A percentile compares a stretch with the other conserved stretches of the same genome.
Evolutionary conservation across 1,140 invertebrate species (phyloP).

Genomic region (Stenopsyche tienmushanensis): DNA sequence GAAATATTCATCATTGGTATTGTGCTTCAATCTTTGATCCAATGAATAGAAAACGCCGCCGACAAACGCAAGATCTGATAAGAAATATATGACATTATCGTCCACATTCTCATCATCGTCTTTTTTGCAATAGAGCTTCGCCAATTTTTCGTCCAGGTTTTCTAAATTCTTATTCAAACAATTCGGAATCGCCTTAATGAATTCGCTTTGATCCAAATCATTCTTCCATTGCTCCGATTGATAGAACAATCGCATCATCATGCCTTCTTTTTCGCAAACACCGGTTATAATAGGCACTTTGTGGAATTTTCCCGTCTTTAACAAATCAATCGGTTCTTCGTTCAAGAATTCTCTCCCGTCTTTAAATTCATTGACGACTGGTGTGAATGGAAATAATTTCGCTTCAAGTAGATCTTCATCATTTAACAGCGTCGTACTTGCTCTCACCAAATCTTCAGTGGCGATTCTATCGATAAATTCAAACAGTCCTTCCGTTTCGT

Average conservation of each 20-base stretch:
- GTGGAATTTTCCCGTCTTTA: conserved; percentile 46
- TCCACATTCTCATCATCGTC: conserved; percentile 40
- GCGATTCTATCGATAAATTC: conserved; percentile 45
- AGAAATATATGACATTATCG: conserved; percentile 47
- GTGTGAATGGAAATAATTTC: conserved; percentile 51
- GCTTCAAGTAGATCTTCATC: conserved; percentile 42
- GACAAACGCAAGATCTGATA: conserved; percentile 50
- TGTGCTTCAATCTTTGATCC: conserved; percentile 29
- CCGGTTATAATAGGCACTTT: conserved; percentile 52
- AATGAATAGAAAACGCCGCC: conserved; percentile 47
- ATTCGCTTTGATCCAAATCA: conserved; percentile 44
- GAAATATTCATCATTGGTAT: conserved; percentile 47
- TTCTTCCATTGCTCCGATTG: conserved; percentile 30
- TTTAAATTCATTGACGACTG: conserved; percentile 46
- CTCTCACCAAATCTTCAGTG: conserved; percentile 45
- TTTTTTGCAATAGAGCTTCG: conserved; percentile 43
- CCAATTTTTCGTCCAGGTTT: conserved; percentile 45
- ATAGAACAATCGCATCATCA: conserved; percentile 42
- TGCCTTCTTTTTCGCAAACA: conserved; percentile 49
- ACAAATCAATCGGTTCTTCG: conserved; percentile 46
- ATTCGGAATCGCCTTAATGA: conserved; percentile 46
- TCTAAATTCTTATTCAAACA: conserved; percentile 43
- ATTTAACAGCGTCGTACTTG: conserved; percentile 43
- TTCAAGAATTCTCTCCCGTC: conserved; percentile 40
- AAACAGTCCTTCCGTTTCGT: conserved; percentile 40